Evolutionary conservation across 2,113 vertebrate genomes (phyloP).

Genomic region (Chaetops frenatus): DNA sequence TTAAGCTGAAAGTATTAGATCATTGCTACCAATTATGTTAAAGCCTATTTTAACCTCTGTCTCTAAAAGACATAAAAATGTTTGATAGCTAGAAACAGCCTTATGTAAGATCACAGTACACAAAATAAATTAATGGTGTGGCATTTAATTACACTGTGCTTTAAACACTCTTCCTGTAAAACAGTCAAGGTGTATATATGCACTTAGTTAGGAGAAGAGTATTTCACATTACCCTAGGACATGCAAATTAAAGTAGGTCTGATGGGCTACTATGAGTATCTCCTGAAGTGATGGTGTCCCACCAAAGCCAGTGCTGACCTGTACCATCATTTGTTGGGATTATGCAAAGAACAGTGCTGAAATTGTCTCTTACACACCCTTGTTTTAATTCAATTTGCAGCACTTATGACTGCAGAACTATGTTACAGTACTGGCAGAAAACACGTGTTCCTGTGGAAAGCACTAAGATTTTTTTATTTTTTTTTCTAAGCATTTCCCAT

Average conservation of each 20-base stretch:
- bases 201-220: background rate
- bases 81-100: constrained; percentile 24
- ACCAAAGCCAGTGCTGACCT: background rate
- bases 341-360: background rate
- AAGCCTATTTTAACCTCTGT: constrained; percentile 25
- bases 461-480: background rate
- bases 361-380: background rate
- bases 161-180: constrained; percentile 15
- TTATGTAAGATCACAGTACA: background rate
- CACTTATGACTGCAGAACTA: background rate
- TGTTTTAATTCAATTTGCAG: background rate
- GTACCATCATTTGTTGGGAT: background rate
- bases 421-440: background rate
- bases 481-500: background rate
- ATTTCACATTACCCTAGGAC: background rate
- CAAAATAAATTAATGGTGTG: background rate
- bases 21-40: constrained; percentile 29
- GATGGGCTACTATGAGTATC: background rate
- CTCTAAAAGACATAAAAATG: constrained; percentile 29
- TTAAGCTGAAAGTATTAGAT: constrained; percentile 27
- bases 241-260: background rate
- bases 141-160: constrained; percentile 23
- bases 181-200: background rate
- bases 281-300: background rate
- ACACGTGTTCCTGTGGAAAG: background rate